Base-by-base conservation (phyloP, 2,113 vertebrate species). In the Lethenteron camtschaticum region DNA sequence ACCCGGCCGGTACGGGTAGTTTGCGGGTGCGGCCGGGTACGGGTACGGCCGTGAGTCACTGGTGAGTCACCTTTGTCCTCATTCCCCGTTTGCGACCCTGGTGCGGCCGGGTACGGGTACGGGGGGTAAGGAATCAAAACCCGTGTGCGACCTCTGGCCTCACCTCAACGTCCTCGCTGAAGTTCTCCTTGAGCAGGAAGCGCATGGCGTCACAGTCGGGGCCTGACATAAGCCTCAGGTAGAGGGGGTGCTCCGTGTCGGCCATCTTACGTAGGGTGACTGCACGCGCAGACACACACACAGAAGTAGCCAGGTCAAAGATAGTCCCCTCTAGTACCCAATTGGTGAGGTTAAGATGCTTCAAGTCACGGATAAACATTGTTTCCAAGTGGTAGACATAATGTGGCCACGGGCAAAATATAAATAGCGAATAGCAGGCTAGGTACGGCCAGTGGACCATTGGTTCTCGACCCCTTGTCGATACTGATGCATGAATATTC, bases 91-190 rank as follows among this genome's bases (percentile, higher is more conserved):
- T n/a, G n/a, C n/a, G n/a, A n/a, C n/a, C n/a, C n/a, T n/a, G n/a
- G n/a, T n/a, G n/a, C n/a, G n/a, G n/a, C n/a, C n/a, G n/a, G 16
- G 16, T 18, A 18, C 16, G 16, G 16, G 16, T 18, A 18, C 16
- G 16, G 16, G 20, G 2, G 20, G 20, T 24, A 24, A 24, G 20
- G 20, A 24, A 24, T 24, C 20, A 24, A 24, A 24, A 5, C 13
- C 60, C 16, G 60, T 16, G 3, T 4, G 20, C 3, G 9, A 16
- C 66, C 2, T 55, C 9, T 55, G 1, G 11, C 71, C 75, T 20
- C 73, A 99, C 94, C 86, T 99, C 87, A n/a, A 99, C 94, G 56
- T 99, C 94, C 71, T 81, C 87, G 0, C 87, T 95, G 75, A 96
- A 88, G 0, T 96, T 96, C 75, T 99, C 94, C 76, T 95, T 99